These are phyloP conservation scores for Zaprionus lineosus DNA, from an alignment of 2,888 invertebrate genomes.

Conservation along the genomic window DNA sequence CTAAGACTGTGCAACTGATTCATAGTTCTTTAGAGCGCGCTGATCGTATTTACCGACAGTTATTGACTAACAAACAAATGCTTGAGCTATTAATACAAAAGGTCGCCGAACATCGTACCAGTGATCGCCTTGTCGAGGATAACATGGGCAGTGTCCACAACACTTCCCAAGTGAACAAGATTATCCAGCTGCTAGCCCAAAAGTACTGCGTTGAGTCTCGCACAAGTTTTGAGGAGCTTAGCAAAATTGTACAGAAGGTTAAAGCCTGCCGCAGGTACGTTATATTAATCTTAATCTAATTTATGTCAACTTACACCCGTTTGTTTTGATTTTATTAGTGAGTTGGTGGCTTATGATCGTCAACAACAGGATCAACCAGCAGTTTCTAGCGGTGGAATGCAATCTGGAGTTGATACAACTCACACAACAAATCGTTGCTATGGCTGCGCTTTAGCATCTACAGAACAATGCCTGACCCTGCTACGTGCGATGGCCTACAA, in stretches of 20 bases:
- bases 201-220: slow-evolving; percentile 98
- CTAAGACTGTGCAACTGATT: slow-evolving; percentile 96
- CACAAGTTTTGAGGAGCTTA: slow-evolving; percentile 96
- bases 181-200: slow-evolving; percentile 96
- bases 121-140: slow-evolving; percentile 85
- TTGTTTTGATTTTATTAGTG: too few relatives aligned
- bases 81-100: slow-evolving; percentile 93
- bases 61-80: slow-evolving; percentile 94
- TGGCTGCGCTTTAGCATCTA: slow-evolving; percentile 94
- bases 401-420: slow-evolving; percentile 59
- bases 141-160: slow-evolving; percentile 84
- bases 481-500: slow-evolving; percentile 94
- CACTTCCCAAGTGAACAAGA: slow-evolving; percentile 91
- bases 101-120: slow-evolving; percentile 92
- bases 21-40: slow-evolving; percentile 96
- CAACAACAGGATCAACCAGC: slow-evolving; percentile 85
- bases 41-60: slow-evolving; percentile 95
- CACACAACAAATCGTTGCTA: slow-evolving; percentile 88
- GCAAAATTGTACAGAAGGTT: slow-evolving; percentile 94
- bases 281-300: not conserved
- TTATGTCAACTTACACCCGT: not conserved
- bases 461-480: slow-evolving; percentile 96
- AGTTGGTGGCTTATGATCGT: slow-evolving; percentile 95
- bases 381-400: slow-evolving; percentile 35
- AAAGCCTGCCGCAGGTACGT: slow-evolving; percentile 90